phyloP scores from a whole-genome alignment of 2,113 vertebrate species.

The Microcebus ravelobensis region DNA sequence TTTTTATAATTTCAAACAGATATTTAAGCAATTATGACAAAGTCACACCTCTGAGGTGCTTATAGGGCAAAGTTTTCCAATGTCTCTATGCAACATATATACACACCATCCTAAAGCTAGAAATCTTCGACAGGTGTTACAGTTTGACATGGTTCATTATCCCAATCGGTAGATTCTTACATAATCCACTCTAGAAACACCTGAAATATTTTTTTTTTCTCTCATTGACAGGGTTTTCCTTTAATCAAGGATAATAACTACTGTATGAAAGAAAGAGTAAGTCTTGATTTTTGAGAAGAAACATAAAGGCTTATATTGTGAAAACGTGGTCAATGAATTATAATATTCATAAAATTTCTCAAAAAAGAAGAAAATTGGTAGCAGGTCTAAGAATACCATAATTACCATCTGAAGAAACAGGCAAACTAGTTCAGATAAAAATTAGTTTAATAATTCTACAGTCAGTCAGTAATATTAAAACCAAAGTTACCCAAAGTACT shows the following conservation, averaged over 20 bases:
- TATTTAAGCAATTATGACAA: slow-evolving; percentile 51
- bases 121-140: not conserved
- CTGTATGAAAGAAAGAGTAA: not conserved
- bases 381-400: not conserved
- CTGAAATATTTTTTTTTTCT: slow-evolving; percentile 32
- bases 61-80: not conserved
- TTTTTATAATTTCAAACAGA: not conserved
- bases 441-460: not conserved
- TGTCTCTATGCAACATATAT: not conserved
- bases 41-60: not conserved
- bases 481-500: not conserved
- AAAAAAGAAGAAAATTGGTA: not conserved
- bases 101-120: not conserved
- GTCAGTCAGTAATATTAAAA: not conserved
- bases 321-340: not conserved
- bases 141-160: not conserved
- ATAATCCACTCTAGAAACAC: slow-evolving; percentile 35
- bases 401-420: not conserved
- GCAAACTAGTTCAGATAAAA: not conserved
- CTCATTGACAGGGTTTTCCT: not conserved
- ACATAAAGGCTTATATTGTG: not conserved
- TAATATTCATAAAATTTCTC: not conserved
- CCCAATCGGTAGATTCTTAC: not conserved
- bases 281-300: not conserved
- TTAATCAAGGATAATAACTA: not conserved